Conservation (phyloP, 2,888 invertebrate species). For the Eucera pruinosa region DNA sequence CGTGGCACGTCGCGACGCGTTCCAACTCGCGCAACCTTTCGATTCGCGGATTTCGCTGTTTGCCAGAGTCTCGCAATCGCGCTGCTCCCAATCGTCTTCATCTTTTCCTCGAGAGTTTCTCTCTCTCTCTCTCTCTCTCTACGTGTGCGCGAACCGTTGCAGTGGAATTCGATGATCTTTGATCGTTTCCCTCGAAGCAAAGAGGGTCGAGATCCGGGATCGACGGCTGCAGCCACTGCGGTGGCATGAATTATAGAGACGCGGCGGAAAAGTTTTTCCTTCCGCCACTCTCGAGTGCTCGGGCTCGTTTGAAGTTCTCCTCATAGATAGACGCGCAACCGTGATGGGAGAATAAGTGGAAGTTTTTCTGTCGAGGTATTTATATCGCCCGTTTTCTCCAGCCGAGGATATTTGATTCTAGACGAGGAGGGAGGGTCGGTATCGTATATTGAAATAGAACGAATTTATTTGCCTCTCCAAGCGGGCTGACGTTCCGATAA, state of each 20-base stretch:
- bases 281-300: slow-evolving; percentile 37
- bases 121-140: no score
- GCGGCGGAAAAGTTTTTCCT: slow-evolving; percentile 42
- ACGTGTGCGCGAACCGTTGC: no score
- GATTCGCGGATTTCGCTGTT: slow-evolving; percentile 52
- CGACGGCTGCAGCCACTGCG: slow-evolving; percentile 1
- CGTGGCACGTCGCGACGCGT: slow-evolving; percentile 64
- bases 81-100: slow-evolving; percentile 6
- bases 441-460: no score
- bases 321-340: slow-evolving; percentile 37
- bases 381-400: slow-evolving; percentile 3
- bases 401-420: slow-evolving; percentile 22
- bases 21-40: slow-evolving; percentile 31
- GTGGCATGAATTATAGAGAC: slow-evolving; percentile 52
- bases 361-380: slow-evolving; percentile 23
- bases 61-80: slow-evolving; percentile 47
- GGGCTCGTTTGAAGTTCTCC: slow-evolving; percentile 40
- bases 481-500: no score
- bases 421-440: no score
- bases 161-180: slow-evolving; percentile 36
- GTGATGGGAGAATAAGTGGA: slow-evolving; percentile 25
- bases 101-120: no score
- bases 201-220: not conserved
- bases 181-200: slow-evolving; percentile 27
- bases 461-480: no score